Evolutionary conservation across 2,113 vertebrate species (phyloP), one percentile per base, ranked within the genome.

Genomic region (Pteruthius melanotis): DNA sequence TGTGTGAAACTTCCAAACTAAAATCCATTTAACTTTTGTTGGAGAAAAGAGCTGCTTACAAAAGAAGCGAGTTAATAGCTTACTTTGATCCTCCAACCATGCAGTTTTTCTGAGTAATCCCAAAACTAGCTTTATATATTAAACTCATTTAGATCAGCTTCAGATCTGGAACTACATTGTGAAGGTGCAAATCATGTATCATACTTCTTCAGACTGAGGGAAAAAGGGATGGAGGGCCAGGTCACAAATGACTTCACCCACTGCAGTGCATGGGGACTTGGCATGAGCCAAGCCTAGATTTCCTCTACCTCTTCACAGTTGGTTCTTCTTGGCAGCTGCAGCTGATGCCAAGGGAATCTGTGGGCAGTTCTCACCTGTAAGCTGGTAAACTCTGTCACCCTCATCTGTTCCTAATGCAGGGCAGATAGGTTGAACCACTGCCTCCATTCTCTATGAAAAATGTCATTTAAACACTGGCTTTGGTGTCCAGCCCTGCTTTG

Each of bases 331-430:
- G n/a, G 21, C 23, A 59, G 47, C 16, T 70, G 35, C 50, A 66
- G 26, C 13, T 87, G 59, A 17, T 65, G 24, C 23, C 8, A 39
- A 27, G 9, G 33, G 26, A 69, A 69, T 1, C 1, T 26, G 11
- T 45, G n/a, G 53, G 13, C 61, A 56, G 8, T 7, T 85, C 26
- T 71, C 0, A 0, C 30, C 37, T 50, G 6, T 45, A 35, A 83
- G 2, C 11, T 72, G 35, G 22, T 49, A 60, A 61, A 1, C 8
- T 69, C 24, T 17, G 11, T 37, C 56, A 66, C 15, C 3, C 57
- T 52, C 8, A 19, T 11, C 9, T 81, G 3, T 74, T 65, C 44
- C n/a, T 69, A 54, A 24, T 8, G 19, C 8, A 37, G 15, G 7
- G 10, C 10, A 65, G 40, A 31, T 15, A 35, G 6, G 13, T 52